These are phyloP conservation scores for Petrocephalus zakoni DNA, from an alignment of 2,113 vertebrate species.

Conservation along the genomic window DNA sequence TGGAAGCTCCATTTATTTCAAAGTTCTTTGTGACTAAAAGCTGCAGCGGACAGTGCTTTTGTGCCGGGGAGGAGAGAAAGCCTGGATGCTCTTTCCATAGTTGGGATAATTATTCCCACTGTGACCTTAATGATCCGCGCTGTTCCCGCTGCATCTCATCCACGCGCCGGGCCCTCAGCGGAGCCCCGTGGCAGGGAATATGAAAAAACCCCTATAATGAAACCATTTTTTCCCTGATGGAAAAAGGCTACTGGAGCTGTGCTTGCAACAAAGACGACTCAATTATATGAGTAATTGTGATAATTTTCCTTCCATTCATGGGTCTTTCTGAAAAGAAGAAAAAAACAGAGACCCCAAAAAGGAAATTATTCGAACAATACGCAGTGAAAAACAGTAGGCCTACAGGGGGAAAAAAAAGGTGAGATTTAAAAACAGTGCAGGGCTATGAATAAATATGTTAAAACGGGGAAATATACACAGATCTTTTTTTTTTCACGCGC, in stretches of 20 bases:
- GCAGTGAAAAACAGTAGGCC: slow-evolving; percentile 87
- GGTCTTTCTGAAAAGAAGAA: slow-evolving; percentile 86
- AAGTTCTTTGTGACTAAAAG: slow-evolving; percentile 99
- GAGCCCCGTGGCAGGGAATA: slow-evolving; percentile 99
- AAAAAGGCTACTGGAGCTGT: slow-evolving; percentile 99
- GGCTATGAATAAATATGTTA: slow-evolving; percentile 73
- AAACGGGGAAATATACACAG: slow-evolving; percentile 57
- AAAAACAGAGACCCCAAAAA: slow-evolving; percentile 98
- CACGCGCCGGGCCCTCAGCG: slow-evolving; percentile 93
- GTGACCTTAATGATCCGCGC: slow-evolving; percentile 99
- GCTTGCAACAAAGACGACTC: slow-evolving; percentile 99
- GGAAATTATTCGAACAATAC: slow-evolving; percentile 99
- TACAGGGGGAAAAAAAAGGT: slow-evolving; percentile 68
- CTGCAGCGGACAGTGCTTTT: slow-evolving; percentile 98
- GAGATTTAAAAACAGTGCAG: slow-evolving; percentile 67
- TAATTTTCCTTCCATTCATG: slow-evolving; percentile 99
- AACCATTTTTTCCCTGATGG: slow-evolving; percentile 99
- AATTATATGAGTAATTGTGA: slow-evolving; percentile 99
- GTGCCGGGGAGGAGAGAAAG: slow-evolving; percentile 94
- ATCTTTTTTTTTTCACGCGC: slow-evolving; percentile 28
- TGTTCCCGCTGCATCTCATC: slow-evolving; percentile 99
- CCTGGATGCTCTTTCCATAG: slow-evolving; percentile 99
- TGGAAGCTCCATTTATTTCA: slow-evolving; percentile 99
- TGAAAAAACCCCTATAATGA: slow-evolving; percentile 99
- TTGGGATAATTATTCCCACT: slow-evolving; percentile 99